These are phyloP conservation scores for Aselliscus stoliczkanus DNA, from an alignment of 2,797 vertebrate genomes.

Conservation along the genomic window DNA sequence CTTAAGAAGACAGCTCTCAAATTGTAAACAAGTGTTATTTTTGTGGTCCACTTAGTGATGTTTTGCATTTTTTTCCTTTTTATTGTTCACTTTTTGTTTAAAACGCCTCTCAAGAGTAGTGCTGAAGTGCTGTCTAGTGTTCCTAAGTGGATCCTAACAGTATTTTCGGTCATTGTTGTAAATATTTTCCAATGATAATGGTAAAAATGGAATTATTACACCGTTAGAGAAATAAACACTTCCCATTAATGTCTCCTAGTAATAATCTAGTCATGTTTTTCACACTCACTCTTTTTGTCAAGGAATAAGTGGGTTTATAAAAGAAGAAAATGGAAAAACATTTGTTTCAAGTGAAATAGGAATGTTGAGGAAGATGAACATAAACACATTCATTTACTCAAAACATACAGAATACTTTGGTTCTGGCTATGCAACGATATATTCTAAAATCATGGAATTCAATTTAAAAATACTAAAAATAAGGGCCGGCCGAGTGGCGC, in stretches of 20 bases:
- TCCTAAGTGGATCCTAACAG: background rate
- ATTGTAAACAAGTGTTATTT: background rate
- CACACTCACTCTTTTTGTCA: background rate
- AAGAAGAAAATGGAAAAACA: background rate
- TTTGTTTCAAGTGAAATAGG: slow-evolving; percentile 4
- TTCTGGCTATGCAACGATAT: no score
- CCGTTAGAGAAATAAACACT: background rate
- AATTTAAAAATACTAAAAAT: no score
- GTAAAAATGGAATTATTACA: background rate
- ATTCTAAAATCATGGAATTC: no score
- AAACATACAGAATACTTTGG: no score
- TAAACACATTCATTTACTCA: background rate
- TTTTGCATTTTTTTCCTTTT: background rate
- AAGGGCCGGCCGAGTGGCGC: no score
- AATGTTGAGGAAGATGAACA: background rate
- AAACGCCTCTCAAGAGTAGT: background rate
- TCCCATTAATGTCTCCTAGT: background rate
- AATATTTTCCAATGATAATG: background rate
- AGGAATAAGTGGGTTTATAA: background rate
- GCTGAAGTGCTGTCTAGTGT: background rate
- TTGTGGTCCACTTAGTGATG: background rate
- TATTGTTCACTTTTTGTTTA: background rate
- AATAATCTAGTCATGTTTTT: background rate
- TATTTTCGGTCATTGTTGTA: background rate
- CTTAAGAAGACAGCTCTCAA: background rate